Evolutionary conservation across 2,888 invertebrate species (phyloP), one percentile per base, ranked within the genome.

Genomic region (Apamea sordens): DNA sequence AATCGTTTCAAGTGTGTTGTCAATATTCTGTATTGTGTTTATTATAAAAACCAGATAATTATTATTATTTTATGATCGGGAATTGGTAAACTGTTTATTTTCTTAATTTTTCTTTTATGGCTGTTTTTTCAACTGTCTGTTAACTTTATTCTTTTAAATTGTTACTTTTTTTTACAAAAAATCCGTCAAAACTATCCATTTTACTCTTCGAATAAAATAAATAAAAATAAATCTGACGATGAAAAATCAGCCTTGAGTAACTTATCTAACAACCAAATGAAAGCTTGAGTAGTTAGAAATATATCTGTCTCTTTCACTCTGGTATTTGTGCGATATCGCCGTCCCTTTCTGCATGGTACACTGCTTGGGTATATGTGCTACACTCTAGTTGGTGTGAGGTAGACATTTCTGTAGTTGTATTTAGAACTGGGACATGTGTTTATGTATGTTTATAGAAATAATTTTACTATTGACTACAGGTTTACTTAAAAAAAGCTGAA

Each of bases 331-430:
- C 82, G 86, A 86, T 89, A 84, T 91, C 82, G 88, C 87, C 84
- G 83, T 90, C 90, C 90, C 90, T 90, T 79, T 92, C 88, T 93
- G 95, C 95, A 95, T 95, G 95, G 86, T 91, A 92, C 90, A 92
- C 85, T 86, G 94, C 94, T 94, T 94, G 94, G 94, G 93, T 93
- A 91, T 89, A 91, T 93, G 93, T 93, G 93, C 91, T 92, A 90
- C 89, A 89, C 87, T 82, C 76, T 89, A 88, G 81, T 84, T 71
- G 89, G 89, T 88, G 86, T 81, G 86, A 87, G 90, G 82, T 88
- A 82, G 76, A 68, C 21, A 71, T 76, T 82, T 74, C 61, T 69
- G 69, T 84, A 90, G 86, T 67, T 53, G n/a, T 79, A 71, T 67
- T 77, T 83, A 83, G 74, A 63, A 76, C n/a, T 81, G 78, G 80